phyloP scores from a whole-genome alignment of 2,113 vertebrate genomes.

The Xenopus tropicalis region UCB_Xtro_10.0 CM004445.2:94760001-94760500 shows the following conservation, averaged over 20 bases:
- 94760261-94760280: slow-evolving; percentile 15
- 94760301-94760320: background rate
- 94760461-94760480: too few relatives aligned
- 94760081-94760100: too few relatives aligned
- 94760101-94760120: too few relatives aligned
- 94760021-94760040: too few relatives aligned
- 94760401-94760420: background rate
- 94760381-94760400: background rate
- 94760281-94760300: background rate
- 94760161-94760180: slow-evolving; percentile 35
- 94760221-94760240: slow-evolving; percentile 29
- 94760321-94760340: background rate
- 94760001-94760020: too few relatives aligned
- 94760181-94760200: slow-evolving; percentile 54
- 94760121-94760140: background rate
- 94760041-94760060: too few relatives aligned
- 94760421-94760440: too few relatives aligned
- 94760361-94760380: background rate
- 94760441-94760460: too few relatives aligned
- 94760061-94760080: too few relatives aligned
- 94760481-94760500: too few relatives aligned
- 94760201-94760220: slow-evolving; percentile 48
- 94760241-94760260: slow-evolving; percentile 18
- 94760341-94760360: slow-evolving; percentile 14
- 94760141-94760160: background rate